Percentiles rank a stretch among this genome's conserved stretches.
Evolutionary conservation across 2,113 vertebrate species (phyloP).

Genomic region (Aix galericulata): DNA sequence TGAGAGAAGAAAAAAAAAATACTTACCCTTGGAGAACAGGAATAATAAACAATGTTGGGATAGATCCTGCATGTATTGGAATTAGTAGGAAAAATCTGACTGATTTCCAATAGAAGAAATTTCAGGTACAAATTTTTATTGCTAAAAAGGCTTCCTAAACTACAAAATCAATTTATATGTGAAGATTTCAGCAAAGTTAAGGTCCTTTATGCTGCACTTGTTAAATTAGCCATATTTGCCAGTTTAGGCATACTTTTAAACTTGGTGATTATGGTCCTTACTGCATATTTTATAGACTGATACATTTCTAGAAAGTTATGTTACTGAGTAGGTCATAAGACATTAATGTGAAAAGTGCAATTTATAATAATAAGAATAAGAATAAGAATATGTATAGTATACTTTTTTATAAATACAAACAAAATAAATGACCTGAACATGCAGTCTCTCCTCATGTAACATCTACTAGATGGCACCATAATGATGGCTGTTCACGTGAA

Average conservation of each 20-base stretch:
- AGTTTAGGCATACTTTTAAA: background rate
- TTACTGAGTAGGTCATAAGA: background rate
- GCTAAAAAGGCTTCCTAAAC: background rate
- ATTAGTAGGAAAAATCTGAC: background rate
- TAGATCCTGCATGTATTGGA: background rate
- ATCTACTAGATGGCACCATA: background rate
- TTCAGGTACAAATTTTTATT: background rate
- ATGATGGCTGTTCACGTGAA: background rate
- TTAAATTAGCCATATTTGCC: background rate
- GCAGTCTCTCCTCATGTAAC: background rate
- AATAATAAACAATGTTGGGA: background rate
- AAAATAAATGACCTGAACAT: background rate
- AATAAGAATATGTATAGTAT: background rate
- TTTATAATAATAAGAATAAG: background rate
- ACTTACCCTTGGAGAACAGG: background rate
- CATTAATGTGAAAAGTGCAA: background rate
- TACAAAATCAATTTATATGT: background rate
- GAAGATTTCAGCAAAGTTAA: slow-evolving; percentile 18
- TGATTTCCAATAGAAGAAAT: background rate
- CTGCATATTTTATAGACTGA: background rate
- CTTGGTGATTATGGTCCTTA: background rate
- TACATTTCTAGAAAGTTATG: background rate
- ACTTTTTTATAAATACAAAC: background rate
- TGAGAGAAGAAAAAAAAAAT: background rate
- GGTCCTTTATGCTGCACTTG: background rate